phyloP scores from a whole-genome alignment of 2,888 invertebrate species.

The Polymixis lichenea region DNA sequence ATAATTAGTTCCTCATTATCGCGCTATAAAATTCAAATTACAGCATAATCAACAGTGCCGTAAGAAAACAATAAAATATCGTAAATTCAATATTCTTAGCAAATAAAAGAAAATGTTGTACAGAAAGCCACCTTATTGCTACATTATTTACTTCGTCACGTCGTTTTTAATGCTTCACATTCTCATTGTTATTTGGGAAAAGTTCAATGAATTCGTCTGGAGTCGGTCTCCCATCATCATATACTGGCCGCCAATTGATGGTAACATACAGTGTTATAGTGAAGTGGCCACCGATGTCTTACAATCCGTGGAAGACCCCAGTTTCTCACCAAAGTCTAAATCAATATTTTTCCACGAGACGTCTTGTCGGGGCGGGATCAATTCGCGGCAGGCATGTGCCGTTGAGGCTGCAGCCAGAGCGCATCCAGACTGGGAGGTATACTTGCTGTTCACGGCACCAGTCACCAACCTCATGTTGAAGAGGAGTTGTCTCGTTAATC shows the following conservation, averaged over 20 bases:
- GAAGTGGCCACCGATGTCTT: conserved; percentile 22
- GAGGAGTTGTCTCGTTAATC: conserved; percentile 41
- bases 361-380: conserved; percentile 88
- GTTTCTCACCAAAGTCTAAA: conserved; percentile 39
- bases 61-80: conserved; percentile 9
- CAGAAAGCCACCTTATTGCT: background rate
- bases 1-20: conserved; percentile 1
- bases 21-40: background rate
- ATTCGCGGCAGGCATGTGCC: conserved; percentile 68
- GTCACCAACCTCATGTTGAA: conserved; percentile 44
- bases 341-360: conserved; percentile 92
- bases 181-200: background rate
- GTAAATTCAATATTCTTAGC: background rate
- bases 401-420: conserved; percentile 68
- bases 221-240: conserved; percentile 16
- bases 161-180: background rate
- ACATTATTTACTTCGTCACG: background rate
- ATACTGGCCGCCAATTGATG: conserved; percentile 18
- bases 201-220: background rate
- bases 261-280: conserved; percentile 27
- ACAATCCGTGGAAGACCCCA: conserved; percentile 35
- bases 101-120: conserved; percentile 30
- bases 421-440: conserved; percentile 80
- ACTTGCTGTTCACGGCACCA: conserved; percentile 76
- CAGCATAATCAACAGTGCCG: background rate